Evolutionary conservation across 2,113 vertebrate genomes (phyloP), one percentile per base, ranked within the genome.

Genomic region (Chaenocephalus aceratus): DNA sequence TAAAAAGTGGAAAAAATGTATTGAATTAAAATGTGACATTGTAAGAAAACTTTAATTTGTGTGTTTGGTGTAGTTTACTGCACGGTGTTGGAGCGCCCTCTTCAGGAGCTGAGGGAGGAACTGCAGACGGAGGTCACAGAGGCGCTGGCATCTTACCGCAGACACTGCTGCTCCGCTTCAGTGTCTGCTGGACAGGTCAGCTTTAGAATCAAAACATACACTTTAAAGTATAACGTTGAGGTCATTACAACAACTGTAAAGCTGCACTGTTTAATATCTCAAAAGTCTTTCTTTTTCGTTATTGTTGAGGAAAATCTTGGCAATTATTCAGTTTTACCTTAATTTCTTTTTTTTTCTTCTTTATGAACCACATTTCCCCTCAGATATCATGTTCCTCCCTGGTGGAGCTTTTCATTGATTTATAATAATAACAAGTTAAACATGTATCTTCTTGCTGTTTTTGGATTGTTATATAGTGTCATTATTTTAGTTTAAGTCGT

Each of bases 171-270:
- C 89, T 91, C 93, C 16, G 80, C 94, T 12, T 85, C 92, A 0
- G 92, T 91, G 16, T 94, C 93, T 4, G 78, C 91, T 9, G 94
- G 95, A 56, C 95, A 95, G 94, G 95, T 96, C 67, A 83, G 67
- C 3, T 45, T 34, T 13, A 2, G 9, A 45, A 23, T 23, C 21
- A 53, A 18, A 0, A 13, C 56, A 49, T 3, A 7, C 30, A 3
- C 76, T 1, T 34, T 1, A 10, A 13, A 21, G 30, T 53, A 41
- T 41, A 41, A 41, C 36, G 6, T 41, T 41, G 36, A 41, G 1
- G 36, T 41, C 36, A 41, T 41, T 41, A 41, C 6, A 41, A 46
- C 16, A 56, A 30, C 30, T 30, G 30, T 30, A 30, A 30, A 30
- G 30, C 3, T 3, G 30, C 30, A 30, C 30, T 30, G 30, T 30